Evolutionary conservation across 2,888 invertebrate genomes (phyloP).

Genomic region (Onchidella celtica): DNA sequence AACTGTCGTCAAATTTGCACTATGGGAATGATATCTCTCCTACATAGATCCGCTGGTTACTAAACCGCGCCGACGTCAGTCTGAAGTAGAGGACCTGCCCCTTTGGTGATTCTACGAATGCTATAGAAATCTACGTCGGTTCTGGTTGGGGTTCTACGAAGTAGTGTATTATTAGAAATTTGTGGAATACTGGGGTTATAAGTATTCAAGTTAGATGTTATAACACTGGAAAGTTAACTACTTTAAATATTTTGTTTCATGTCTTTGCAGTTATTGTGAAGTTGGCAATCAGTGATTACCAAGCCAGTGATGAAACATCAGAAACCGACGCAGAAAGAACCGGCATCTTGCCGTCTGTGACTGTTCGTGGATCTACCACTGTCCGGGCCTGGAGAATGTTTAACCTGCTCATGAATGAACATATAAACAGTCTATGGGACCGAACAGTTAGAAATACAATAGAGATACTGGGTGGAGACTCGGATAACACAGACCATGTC

Average conservation of each 20-base stretch:
- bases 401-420: not conserved
- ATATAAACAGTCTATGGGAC: not conserved
- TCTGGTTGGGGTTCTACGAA: too few species aligned
- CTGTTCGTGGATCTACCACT: not conserved
- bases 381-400: not conserved
- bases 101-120: too few species aligned
- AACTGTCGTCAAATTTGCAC: too few species aligned
- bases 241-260: not conserved
- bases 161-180: not conserved
- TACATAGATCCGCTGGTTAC: too few species aligned
- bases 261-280: not conserved
- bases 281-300: constrained; percentile 10
- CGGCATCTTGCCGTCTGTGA: not conserved
- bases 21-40: too few species aligned
- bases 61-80: too few species aligned
- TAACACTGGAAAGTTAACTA: not conserved
- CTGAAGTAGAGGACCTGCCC: too few species aligned
- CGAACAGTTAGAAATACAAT: not conserved
- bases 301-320: not conserved
- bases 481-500: not conserved
- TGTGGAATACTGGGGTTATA: too few species aligned
- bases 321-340: not conserved
- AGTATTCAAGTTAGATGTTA: too few species aligned
- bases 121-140: too few species aligned
- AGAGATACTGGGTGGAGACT: not conserved